Base-by-base conservation (phyloP, 2,888 invertebrate species). In the Andrena trimmerana region DNA sequence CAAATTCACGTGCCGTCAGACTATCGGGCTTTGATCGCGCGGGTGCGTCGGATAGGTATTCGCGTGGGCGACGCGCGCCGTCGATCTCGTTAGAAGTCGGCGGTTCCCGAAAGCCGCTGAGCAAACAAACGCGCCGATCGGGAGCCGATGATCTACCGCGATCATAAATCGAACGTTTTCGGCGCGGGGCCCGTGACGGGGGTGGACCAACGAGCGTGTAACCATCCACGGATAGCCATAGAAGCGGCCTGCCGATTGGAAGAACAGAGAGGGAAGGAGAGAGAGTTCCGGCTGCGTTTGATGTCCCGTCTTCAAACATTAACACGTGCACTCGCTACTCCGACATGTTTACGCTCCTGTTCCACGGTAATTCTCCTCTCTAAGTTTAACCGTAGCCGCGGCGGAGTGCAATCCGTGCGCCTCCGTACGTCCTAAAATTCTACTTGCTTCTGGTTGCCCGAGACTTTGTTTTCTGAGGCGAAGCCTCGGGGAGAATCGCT, bases 271-370 rank as follows among this genome's bases (percentile, higher is more conserved):
- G 57, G 3, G 59, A 59, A 7, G 62, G 87, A 87, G 31, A 31
- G 87, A 87, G 79, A 81, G 78, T 90, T 91, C 90, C 90, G 88
- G 88, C 84, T 83, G 91, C 92, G 92, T 93, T 93, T 93, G 93
- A 93, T 93, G 93, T 93, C 93, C 92, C 92, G 91, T 91, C 57
- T 57, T 92, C 90, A 93, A 93, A 93, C 91, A 90, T 91, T 90
- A 92, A 93, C 92, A 93, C 92, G 92, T 91, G 92, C 91, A 91
- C 90, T 89, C 87, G 88, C 92, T 92, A 90, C 92, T 92, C 91
- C 90, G 91, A 91, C 90, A 88, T 93, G 93, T 93, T 94, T 93
- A 93, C 92, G 88, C 90, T 88, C 88, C 79, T 83, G 88, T 84
- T 88, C 88, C 79, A 78, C 83, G 83, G 87, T 88, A 86, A 88